phyloP scores from a whole-genome alignment of 92 coral and sea anemone species.

The Virgularia gustaviana region DNA sequence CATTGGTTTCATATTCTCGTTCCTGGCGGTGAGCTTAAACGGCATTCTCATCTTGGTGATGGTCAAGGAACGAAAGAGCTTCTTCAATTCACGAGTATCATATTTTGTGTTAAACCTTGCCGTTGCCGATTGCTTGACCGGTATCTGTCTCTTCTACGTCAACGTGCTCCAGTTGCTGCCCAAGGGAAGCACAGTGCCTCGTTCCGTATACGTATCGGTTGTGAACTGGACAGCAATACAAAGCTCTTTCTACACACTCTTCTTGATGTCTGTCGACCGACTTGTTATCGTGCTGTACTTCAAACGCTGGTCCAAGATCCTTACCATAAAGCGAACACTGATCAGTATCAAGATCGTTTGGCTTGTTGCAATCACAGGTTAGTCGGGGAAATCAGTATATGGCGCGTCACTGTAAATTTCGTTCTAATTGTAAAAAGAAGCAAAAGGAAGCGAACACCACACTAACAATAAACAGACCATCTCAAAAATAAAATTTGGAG shows the following conservation, averaged over 20 bases:
- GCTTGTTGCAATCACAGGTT: conserved; percentile 11
- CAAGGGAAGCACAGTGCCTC: neutral
- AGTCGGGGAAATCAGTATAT: no score
- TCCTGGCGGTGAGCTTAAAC: conserved; percentile 4
- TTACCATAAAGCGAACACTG: conserved; percentile 11
- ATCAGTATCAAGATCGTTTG: conserved; percentile 8
- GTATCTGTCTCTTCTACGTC: neutral
- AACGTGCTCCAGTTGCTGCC: neutral
- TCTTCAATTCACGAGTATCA: conserved; percentile 21
- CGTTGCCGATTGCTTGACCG: conserved; percentile 24
- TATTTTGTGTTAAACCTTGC: conserved; percentile 21
- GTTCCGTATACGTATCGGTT: neutral
- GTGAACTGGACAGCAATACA: conserved; percentile 32
- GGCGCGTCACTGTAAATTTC: no score
- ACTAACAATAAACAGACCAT: no score
- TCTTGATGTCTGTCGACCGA: conserved; percentile 26
- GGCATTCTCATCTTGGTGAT: conserved; percentile 30
- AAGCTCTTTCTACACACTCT: conserved; percentile 20
- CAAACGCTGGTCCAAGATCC: conserved; percentile 5
- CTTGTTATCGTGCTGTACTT: conserved; percentile 23
- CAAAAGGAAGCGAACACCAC: no score
- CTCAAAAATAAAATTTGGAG: no score
- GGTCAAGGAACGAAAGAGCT: conserved; percentile 21
- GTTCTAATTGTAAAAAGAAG: no score
- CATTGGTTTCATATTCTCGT: conserved; percentile 10